Evolutionary conservation across 2,888 invertebrate genomes (phyloP), one percentile per base, ranked within the genome.

Genomic region (Chydorus sphaericus): DNA sequence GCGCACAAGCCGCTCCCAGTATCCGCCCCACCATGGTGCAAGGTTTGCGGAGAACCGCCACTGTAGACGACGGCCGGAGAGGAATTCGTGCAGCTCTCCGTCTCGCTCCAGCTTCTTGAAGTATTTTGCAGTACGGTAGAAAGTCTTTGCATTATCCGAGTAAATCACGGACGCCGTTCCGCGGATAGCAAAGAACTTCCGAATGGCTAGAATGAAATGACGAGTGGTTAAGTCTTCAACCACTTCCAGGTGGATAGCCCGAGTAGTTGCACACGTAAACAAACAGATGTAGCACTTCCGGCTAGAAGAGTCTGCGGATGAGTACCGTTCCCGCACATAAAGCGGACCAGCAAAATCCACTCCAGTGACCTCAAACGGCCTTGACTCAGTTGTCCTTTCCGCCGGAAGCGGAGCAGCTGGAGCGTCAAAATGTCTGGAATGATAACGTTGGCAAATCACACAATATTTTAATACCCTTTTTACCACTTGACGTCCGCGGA

Each of bases 171-270:
- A 30, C 14, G 57, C 38, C 29, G 36, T 5, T 7, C 55, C 44
- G 16, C 55, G 28, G 20, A 18, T 14, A 23, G 54, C 37, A 7
- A 38, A 23, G 28, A 55, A 38, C n/a, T 37, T 28, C 23, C 55
- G 4, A 11, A 57, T 5, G 23, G 54, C 55, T 39, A 16, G 18
- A 23, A 56, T 3, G 23, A 31, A 57, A 29, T 37, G 28, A 10
- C 26, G 18, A 38, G 54, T 28, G 23, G 52, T 8, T 54, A 57
- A 29, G 18, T 48, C 18, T 14, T 54, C 26, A n/a, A 29, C 28
- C 14, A 56, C n/a, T 23, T 57, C 55, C 1, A 57, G 48, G 44
- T 57, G 55, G 2, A 57, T 31, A 11, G 57, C 57, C 7, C 55
- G 14, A 10, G 23, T 33, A 4, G 18, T 16, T 29, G 44, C 57